These are phyloP conservation scores for Desoria tigrina DNA, from an alignment of 2,888 invertebrate species.

Conservation along the genomic window DNA sequence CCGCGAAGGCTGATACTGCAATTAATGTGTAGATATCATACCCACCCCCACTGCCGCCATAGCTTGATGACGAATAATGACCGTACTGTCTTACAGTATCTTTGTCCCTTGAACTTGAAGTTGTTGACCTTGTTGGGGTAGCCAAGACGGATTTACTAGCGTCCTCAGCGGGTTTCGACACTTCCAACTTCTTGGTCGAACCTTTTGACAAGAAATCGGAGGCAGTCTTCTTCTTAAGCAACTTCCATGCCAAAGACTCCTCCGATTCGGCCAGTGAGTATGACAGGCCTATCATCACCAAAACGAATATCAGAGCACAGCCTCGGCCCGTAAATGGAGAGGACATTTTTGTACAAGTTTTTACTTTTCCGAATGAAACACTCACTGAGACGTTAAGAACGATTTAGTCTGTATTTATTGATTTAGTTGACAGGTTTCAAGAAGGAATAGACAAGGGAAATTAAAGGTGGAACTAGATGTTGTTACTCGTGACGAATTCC, in stretches of 20 bases:
- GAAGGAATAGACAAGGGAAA: no score
- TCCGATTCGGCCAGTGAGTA: constrained; percentile 1
- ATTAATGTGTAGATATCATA: constrained; percentile 49
- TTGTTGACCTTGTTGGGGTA: not conserved
- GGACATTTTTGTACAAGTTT: constrained; percentile 1
- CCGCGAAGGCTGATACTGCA: constrained; percentile 49
- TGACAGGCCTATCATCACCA: not conserved
- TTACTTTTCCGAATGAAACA: constrained; percentile 1
- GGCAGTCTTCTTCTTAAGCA: constrained; percentile 18
- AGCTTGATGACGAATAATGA: constrained; percentile 11
- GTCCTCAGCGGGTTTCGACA: constrained; percentile 14
- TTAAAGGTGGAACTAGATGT: not conserved
- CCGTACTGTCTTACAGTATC: constrained; percentile 12
- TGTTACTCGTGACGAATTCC: constrained; percentile 33
- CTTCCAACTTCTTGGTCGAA: constrained; percentile 9
- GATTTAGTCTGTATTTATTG: not conserved
- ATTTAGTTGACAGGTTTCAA: constrained; percentile 1
- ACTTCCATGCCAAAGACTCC: constrained; percentile 16
- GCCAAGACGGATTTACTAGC: constrained; percentile 15
- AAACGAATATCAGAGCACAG: constrained; percentile 6
- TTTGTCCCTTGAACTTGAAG: not conserved
- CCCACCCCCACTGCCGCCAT: constrained; percentile 37
- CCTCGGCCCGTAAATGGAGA: not conserved
- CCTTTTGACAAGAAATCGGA: no score
- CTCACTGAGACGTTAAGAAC: constrained; percentile 1